Conservation (phyloP, 2,113 vertebrate genomes). For the Brachypodius melanocephalos region DNA sequence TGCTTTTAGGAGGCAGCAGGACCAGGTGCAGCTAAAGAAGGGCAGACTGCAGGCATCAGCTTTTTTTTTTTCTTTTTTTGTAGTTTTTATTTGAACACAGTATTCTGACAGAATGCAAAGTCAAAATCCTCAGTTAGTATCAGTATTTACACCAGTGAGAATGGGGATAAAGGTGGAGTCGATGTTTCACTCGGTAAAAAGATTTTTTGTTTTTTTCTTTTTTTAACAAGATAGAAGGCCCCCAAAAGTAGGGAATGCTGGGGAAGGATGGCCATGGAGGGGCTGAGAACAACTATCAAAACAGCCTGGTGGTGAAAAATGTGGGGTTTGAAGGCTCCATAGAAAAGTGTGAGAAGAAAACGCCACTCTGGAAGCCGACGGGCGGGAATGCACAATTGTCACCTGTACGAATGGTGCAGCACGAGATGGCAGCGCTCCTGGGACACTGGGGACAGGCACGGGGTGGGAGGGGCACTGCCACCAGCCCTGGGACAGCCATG, state of each 20-base stretch:
- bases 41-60: neutral
- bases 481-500: no score
- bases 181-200: conserved; percentile 88
- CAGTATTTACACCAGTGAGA: conserved; percentile 93
- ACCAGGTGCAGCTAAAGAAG: neutral
- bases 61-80: conserved; percentile 31
- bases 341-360: conserved; percentile 68
- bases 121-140: conserved; percentile 91
- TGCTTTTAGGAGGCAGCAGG: neutral
- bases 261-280: conserved; percentile 76
- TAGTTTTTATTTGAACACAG: conserved; percentile 94
- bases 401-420: conserved; percentile 27
- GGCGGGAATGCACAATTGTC: conserved; percentile 40
- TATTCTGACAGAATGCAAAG: conserved; percentile 90
- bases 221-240: conserved; percentile 85
- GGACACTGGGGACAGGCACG: neutral
- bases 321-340: conserved; percentile 68
- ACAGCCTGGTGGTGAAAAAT: conserved; percentile 68
- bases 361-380: conserved; percentile 50
- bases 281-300: conserved; percentile 70
- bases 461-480: fast-evolving
- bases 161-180: conserved; percentile 83
- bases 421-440: neutral
- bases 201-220: conserved; percentile 70
- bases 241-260: conserved; percentile 81